Evolutionary conservation across 2,113 vertebrate species (phyloP), one percentile per base, ranked within the genome.

Genomic region (Psettodes erumei): DNA sequence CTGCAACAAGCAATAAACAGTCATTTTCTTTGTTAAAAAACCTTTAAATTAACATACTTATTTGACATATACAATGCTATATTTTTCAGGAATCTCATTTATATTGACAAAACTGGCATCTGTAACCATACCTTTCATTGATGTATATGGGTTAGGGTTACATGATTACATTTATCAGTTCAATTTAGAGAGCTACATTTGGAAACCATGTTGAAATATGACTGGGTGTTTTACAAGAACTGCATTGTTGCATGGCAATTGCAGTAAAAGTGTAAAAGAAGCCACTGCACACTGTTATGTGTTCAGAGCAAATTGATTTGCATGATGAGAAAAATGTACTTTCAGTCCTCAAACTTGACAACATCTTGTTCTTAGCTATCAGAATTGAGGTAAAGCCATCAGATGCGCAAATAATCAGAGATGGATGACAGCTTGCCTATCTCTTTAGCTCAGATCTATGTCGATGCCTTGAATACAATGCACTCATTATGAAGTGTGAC

Each of bases 401-500:
- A 59, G 45, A 73, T 73, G 37, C 33, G 60, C 62, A 33, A 61
- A 33, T 43, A 72, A 55, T 23, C 32, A 65, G 65, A 8, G 68
- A 72, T 50, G 58, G 28, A 83, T 77, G 37, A 23, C 50, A 53
- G 65, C 18, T 64, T 40, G 13, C 15, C 23, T 23, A 42, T 82
- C 23, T 51, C 40, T 45, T 80, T 30, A 37, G 32, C 45, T 71
- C 8, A 64, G 59, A 83, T 84, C 58, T 79, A 30, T 78, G 79
- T 81, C 73, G 42, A 11, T 0, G 25, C 13, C 4, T 65, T 28
- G 54, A 75, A 32, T 25, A 90, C 85, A 91, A 89, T 87, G 75
- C 32, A 4, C 28, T 78, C 74, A 88, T 90, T 90, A 87, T 91
- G 48, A 45, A 76, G 25, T 16, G n/a, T 0, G 48, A 82, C 85